Evolutionary conservation across 2,797 vertebrate genomes (phyloP), one percentile per base, ranked within the genome.

Genomic region (Brachymystax lenok): DNA sequence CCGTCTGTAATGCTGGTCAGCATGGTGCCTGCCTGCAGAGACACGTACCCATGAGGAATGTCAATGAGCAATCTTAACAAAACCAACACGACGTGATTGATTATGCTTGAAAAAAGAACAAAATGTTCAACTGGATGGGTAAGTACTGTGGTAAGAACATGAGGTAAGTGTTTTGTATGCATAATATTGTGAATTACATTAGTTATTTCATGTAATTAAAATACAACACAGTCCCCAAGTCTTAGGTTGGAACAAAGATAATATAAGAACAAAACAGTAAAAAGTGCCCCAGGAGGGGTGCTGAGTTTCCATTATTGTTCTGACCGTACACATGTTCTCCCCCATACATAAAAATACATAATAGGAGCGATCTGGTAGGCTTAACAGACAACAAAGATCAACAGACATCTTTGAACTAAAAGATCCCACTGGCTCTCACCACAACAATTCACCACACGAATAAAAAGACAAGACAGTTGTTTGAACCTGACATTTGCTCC

Each of bases 1-100:
- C 97, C 96, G 1, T 99, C 97, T 0, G 96, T 92, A 84, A 99
- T 95, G 89, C 94, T 97, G 81, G 95, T 99, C 93, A 99, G 92
- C 98, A 99, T 99, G 83, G 77, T 82, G 92, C 76, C 82, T 24
- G 66, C 75, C 77, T 89, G 71, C 5, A 74, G 68, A 70, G 21
- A 78, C 6, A 72, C 10, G 75, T 35, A 82, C 7, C 51, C 28
- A 8, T 50, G 35, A 16, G 21, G 17, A 7, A 35, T 21, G 30
- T 35, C 13, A 33, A 35, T 14, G 66, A 35, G 66, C 13, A 68
- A 68, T 4, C 2, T 30, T 6, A 35, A 35, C 30, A 59, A 59
- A 59, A 59, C 56, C 56, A 28, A 61, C n/a, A 24, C 1, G 1
- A 3, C n/a, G 2, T 63, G 24, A 24, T 24, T 12, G 10, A 24